A percentile compares a stretch with the other conserved stretches of the same genome.
Conservation (phyloP, 2,113 vertebrate species). For the Pteruthius melanotis region DNA sequence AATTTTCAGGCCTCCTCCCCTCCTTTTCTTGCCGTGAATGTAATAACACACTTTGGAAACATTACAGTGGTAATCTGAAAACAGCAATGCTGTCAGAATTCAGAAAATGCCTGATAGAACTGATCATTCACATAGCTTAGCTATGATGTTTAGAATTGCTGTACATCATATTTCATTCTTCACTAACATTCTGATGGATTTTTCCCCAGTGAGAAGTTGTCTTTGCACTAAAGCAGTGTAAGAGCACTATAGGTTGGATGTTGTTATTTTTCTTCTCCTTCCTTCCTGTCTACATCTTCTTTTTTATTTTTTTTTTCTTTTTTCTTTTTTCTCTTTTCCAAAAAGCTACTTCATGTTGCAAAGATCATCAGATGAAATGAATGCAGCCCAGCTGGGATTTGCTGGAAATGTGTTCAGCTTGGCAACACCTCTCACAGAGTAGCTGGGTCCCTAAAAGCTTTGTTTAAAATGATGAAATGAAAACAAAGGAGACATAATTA, state of each 20-base stretch:
- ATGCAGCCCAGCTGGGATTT: slow-evolving; percentile 65
- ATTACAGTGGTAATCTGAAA: slow-evolving; percentile 37
- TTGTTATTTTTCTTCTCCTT: not conserved
- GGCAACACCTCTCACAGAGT: slow-evolving; percentile 35
- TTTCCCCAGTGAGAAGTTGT: not conserved
- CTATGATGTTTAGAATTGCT: not conserved
- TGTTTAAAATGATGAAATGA: slow-evolving; percentile 62
- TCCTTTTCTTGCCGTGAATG: slow-evolving; percentile 35
- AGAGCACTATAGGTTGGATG: not conserved
- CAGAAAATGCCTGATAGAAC: slow-evolving; percentile 26
- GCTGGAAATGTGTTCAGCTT: slow-evolving; percentile 59
- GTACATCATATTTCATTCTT: slow-evolving; percentile 25
- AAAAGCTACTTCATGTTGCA: slow-evolving; percentile 11
- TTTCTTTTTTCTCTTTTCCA: not conserved
- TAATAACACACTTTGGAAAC: slow-evolving; percentile 47
- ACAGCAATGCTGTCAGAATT: slow-evolving; percentile 27
- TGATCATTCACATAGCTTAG: not conserved
- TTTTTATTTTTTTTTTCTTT: not conserved
- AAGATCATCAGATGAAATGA: slow-evolving; percentile 50
- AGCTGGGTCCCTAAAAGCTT: slow-evolving; percentile 54
- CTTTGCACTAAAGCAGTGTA: not conserved
- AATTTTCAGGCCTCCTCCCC: slow-evolving; percentile 41
- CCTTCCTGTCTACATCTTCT: not conserved
- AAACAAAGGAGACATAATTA: slow-evolving; percentile 57
- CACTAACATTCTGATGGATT: not conserved